A percentile compares a stretch with the other conserved stretches of the same genome.
These are phyloP conservation scores for Vanessa tameamea DNA, from an alignment of 1,140 invertebrate genomes.

Conservation along the genomic window DNA sequence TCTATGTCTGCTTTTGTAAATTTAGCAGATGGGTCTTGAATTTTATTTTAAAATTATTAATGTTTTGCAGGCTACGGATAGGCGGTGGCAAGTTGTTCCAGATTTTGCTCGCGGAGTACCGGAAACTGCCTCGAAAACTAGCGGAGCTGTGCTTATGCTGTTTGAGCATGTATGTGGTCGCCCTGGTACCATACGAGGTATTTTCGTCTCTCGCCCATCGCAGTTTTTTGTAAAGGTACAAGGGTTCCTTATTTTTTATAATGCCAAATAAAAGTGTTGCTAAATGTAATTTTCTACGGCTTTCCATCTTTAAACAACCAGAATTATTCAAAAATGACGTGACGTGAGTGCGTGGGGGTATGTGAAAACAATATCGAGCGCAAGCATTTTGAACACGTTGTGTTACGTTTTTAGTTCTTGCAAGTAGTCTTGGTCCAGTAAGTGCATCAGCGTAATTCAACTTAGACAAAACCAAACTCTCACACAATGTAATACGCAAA, in stretches of 20 bases:
- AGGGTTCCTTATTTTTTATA: background rate
- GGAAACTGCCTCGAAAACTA: constrained; percentile 7
- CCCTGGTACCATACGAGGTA: constrained; percentile 9
- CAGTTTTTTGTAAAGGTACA: constrained; percentile 3
- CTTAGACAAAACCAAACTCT: constrained; percentile 26
- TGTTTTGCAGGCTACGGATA: background rate
- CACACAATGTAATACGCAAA: constrained; percentile 26
- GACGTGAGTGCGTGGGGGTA: constrained; percentile 23
- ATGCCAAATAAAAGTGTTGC: constrained; percentile 15
- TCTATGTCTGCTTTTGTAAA: no score
- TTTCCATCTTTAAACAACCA: constrained; percentile 6
- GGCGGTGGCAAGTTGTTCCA: constrained; percentile 2
- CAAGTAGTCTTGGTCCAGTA: constrained; percentile 23
- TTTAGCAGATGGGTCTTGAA: no score
- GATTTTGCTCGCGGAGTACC: background rate
- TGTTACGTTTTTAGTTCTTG: constrained; percentile 14
- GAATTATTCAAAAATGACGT: constrained; percentile 24
- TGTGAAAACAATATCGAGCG: constrained; percentile 27
- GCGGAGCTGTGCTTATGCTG: constrained; percentile 1
- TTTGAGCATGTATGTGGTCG: constrained; percentile 5
- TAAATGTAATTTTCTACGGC: constrained; percentile 18
- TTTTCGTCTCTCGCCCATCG: constrained; percentile 7
- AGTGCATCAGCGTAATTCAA: constrained; percentile 36
- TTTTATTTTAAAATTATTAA: background rate
- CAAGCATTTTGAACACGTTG: constrained; percentile 30